Evolutionary conservation across 2,797 vertebrate species (phyloP).

Genomic region (Lophius americanus): DNA sequence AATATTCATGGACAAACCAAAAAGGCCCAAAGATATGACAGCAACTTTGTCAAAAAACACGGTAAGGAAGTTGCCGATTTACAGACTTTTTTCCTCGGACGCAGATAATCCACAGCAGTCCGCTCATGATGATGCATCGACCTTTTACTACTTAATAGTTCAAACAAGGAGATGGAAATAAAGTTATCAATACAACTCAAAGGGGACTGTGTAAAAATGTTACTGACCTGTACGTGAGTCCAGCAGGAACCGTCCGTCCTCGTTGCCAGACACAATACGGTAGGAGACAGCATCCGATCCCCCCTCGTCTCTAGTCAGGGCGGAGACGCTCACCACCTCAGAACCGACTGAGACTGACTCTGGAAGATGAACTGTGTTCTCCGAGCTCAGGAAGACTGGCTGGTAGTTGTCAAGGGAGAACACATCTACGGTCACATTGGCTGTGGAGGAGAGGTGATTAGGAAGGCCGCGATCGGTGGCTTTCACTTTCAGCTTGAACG

Average conservation of each 20-base stretch:
- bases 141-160: background rate
- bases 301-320: slow-evolving; percentile 79
- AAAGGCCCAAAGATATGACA: no score
- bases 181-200: no score
- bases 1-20: no score
- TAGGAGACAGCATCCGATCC: slow-evolving; percentile 83
- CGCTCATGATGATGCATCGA: background rate
- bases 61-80: no score
- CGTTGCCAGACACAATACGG: slow-evolving; percentile 88
- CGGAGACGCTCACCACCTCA: slow-evolving; percentile 86
- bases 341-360: slow-evolving; percentile 86
- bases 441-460: slow-evolving; percentile 84
- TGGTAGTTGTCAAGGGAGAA: slow-evolving; percentile 92
- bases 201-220: no score
- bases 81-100: no score
- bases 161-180: background rate
- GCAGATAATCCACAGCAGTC: background rate
- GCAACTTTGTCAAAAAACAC: no score
- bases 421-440: slow-evolving; percentile 88
- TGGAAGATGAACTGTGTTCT: slow-evolving; percentile 85
- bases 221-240: slow-evolving; percentile 86
- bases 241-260: slow-evolving; percentile 86
- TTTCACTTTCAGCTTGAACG: slow-evolving; percentile 89
- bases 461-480: slow-evolving; percentile 91
- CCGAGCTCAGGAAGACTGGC: slow-evolving; percentile 88